Evolutionary conservation across 1,140 invertebrate genomes (phyloP).

Genomic region (Manduca sexta): DNA sequence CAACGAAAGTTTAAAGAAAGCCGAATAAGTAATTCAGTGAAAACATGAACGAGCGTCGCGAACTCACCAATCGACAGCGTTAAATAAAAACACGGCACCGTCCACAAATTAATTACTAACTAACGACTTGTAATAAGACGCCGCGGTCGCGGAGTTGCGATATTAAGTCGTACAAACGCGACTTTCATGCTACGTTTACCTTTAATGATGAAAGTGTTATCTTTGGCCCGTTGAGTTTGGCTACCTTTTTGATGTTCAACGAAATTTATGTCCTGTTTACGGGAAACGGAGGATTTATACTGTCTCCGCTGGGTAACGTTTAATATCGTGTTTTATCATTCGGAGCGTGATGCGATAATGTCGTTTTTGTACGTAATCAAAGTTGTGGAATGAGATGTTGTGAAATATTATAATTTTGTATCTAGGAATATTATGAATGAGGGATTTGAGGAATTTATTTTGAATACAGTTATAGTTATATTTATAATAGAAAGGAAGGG

Average conservation of each 20-base stretch:
- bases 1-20: no score
- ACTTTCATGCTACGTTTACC: constrained; percentile 16
- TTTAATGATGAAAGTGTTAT: constrained; percentile 2
- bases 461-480: no score
- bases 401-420: no score
- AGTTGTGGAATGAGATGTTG: no score
- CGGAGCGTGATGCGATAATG: no score
- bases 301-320: not conserved
- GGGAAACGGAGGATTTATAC: not conserved
- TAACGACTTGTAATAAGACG: constrained; percentile 1
- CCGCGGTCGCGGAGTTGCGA: constrained; percentile 2
- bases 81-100: not conserved
- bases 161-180: constrained; percentile 17
- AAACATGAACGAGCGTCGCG: no score
- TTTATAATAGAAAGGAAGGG: no score
- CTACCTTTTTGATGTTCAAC: constrained; percentile 4
- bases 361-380: no score
- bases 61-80: no score
- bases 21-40: no score
- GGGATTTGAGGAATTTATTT: not conserved
- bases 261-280: constrained; percentile 11
- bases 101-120: not conserved
- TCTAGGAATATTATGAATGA: no score
- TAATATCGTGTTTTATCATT: no score
- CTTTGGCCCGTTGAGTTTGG: constrained; percentile 7